phyloP scores from a whole-genome alignment of 2,113 vertebrate species.

The Mesembrinibis cayennensis region DNA sequence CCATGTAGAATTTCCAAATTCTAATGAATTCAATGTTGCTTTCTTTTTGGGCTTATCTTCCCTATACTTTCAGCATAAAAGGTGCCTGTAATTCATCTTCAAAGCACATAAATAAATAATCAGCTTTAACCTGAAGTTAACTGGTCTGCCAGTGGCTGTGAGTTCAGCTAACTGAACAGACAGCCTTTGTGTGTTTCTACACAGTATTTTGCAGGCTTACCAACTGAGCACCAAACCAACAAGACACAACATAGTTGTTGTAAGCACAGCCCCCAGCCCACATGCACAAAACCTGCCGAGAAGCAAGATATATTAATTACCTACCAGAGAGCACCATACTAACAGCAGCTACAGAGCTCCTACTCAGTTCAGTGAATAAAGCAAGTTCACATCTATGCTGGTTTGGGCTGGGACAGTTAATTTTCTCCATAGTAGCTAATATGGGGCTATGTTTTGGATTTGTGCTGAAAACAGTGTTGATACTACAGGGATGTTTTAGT shows the following conservation, averaged over 20 bases:
- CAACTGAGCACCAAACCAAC: not conserved
- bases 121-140: not conserved
- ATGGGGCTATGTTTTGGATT: no score
- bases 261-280: not conserved
- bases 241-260: not conserved
- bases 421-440: no score
- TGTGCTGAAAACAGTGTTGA: no score
- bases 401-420: no score
- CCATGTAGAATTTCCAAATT: not conserved
- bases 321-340: not conserved
- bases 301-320: not conserved
- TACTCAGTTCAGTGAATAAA: not conserved
- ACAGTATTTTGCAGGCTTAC: not conserved
- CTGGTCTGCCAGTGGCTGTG: not conserved
- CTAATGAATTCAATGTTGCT: not conserved
- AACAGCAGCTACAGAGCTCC: not conserved
- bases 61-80: not conserved
- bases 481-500: no score
- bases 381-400: not conserved
- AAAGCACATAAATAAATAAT: not conserved
- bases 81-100: not conserved
- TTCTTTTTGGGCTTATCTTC: not conserved
- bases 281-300: rapidly evolving
- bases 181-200: not conserved
- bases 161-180: not conserved